phyloP scores from a whole-genome alignment of 2,113 vertebrate species.

The Microtus pennsylvanicus region DNA sequence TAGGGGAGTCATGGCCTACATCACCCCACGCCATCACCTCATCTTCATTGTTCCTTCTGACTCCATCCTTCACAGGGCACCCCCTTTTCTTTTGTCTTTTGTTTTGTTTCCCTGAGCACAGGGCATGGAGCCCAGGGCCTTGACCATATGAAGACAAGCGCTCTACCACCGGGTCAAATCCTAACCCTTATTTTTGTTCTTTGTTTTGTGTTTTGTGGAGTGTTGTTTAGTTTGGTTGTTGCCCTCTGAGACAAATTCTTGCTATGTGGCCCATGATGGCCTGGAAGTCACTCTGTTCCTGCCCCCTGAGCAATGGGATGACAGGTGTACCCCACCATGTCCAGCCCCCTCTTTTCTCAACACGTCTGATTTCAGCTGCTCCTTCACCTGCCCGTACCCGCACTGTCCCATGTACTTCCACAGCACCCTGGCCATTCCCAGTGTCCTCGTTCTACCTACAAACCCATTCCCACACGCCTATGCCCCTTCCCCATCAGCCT shows the following conservation, averaged over 20 bases:
- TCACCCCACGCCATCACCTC: neutral
- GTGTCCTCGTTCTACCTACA: neutral
- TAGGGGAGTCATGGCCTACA: too few relatives aligned
- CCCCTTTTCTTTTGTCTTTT: too few relatives aligned
- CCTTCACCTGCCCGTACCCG: accelerated
- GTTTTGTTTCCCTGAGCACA: too few relatives aligned
- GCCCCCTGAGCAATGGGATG: neutral
- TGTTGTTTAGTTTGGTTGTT: neutral
- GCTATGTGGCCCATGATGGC: neutral
- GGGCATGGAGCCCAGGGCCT: neutral
- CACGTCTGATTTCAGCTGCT: neutral
- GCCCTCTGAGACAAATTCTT: neutral
- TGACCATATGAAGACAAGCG: too few relatives aligned
- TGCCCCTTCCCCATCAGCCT: neutral
- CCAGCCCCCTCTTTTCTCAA: neutral
- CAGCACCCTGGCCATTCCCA: neutral
- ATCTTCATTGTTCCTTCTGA: neutral
- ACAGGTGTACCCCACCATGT: neutral
- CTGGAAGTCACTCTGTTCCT: neutral
- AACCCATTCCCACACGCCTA: too few relatives aligned
- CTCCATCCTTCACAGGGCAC: neutral
- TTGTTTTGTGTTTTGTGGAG: neutral
- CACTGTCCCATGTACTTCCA: accelerated
- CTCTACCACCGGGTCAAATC: neutral
- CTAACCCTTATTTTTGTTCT: neutral